Conservation (phyloP, 2,888 invertebrate genomes). For the Ornithoptera alexandrae region DNA sequence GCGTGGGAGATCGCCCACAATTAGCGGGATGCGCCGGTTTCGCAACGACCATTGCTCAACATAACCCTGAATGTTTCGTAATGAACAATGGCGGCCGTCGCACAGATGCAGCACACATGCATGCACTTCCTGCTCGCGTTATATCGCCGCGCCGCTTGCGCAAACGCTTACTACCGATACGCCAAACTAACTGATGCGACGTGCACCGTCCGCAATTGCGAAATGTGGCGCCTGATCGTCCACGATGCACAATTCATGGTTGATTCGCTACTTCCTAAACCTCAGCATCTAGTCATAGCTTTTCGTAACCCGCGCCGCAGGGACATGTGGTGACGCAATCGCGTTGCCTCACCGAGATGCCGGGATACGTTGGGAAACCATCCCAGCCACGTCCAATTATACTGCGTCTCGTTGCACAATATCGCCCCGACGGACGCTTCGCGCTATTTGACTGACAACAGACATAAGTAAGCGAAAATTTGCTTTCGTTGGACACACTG, state of each 20-base stretch:
- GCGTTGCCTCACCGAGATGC: constrained; percentile 70
- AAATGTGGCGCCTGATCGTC: constrained; percentile 56
- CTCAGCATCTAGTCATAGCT: constrained; percentile 62
- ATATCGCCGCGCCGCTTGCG: constrained; percentile 64
- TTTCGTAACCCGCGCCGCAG: constrained; percentile 78
- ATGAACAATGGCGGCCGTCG: constrained; percentile 71
- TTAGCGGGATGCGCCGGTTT: constrained; percentile 73
- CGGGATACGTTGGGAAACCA: constrained; percentile 79
- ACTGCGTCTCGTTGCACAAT: constrained; percentile 64
- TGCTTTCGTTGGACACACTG: background rate
- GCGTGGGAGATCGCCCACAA: constrained; percentile 70
- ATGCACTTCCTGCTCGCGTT: constrained; percentile 77
- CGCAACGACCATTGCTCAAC: constrained; percentile 73
- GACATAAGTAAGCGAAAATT: constrained; percentile 16
- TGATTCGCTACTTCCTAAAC: constrained; percentile 54
- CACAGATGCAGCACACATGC: constrained; percentile 76
- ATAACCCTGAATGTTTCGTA: constrained; percentile 78
- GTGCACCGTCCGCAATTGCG: constrained; percentile 59
- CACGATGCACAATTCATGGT: constrained; percentile 53
- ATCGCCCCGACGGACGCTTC: constrained; percentile 51
- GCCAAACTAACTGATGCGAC: constrained; percentile 58
- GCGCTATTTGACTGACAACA: constrained; percentile 60
- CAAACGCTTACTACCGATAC: constrained; percentile 57
- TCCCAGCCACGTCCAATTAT: constrained; percentile 75
- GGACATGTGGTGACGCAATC: constrained; percentile 75